Base-by-base conservation (phyloP, 1,140 invertebrate genomes). In the Batillaria attramentaria region DNA sequence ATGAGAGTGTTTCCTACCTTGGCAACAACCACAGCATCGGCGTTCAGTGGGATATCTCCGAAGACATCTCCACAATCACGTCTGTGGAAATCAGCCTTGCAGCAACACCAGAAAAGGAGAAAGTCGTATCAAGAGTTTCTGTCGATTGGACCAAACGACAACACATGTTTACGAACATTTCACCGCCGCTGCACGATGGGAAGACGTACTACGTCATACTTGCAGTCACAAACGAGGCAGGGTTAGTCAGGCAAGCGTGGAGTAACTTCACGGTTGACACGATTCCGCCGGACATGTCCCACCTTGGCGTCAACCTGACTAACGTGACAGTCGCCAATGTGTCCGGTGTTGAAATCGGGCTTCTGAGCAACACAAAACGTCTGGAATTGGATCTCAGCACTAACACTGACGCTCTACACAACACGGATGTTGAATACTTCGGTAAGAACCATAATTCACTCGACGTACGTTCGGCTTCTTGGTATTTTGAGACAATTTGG, bases 241-340 rank as follows among this genome's bases (percentile, higher is more conserved):
- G 78, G 35, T 35, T 76, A 41, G 70, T n/a, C 2, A 66, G 65
- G 8, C 24, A 65, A 18, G 43, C 68, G 33, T 81, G 81, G 41
- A 83, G 81, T 76, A 79, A 84, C 31, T 72, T 84, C 33, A 81
- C 76, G 16, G 80, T 83, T 20, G 70, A 81, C 28, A 72, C 77
- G 3, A 5, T 62, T 46, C 74, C 78, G 41, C 83, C 83, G 33
- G 77, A 80, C 72, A 46, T 84, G 57, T 69, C 41, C 24, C 35
- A 57, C 54, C 28, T 62, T 35, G 18, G 33, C 20, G 8, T 75
- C 13, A 68, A 66, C 24, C 10, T 77, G 28, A 33, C 62, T 28
- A 57, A 72, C 65, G 70, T 76, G 66, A 73, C 50, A 31, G 13
- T 20, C 3, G 18, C n/a, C 42, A 54, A 16, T 24, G 54, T 73